Percentiles rank a stretch among this genome's conserved stretches.
Conservation (phyloP, 2,797 vertebrate genomes). For the Mormyrops boulengeri region DNA sequence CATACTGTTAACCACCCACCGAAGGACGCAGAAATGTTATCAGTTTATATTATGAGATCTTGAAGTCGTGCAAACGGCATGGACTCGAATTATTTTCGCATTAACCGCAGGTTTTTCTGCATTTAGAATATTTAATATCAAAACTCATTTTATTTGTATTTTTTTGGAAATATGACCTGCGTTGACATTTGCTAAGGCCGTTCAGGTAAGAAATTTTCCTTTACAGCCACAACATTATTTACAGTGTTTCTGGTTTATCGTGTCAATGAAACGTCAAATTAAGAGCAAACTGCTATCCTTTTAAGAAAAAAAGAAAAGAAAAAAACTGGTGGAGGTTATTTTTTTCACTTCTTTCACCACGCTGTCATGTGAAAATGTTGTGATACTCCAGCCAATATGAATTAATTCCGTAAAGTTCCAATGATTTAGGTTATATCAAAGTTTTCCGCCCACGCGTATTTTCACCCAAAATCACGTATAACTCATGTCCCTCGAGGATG, state of each 20-base stretch:
- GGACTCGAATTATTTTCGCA: not conserved
- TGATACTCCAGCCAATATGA: not conserved
- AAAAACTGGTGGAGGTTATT: not conserved
- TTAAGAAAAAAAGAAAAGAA: not conserved
- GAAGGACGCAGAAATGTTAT: conserved; percentile 15
- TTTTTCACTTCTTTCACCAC: not conserved
- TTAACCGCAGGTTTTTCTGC: not conserved
- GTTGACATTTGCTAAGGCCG: conserved; percentile 7
- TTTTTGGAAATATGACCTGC: conserved; percentile 1
- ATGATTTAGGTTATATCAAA: conserved; percentile 3
- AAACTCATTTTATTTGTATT: not conserved
- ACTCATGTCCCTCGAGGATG: not conserved
- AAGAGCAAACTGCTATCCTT: not conserved
- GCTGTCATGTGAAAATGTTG: not conserved
- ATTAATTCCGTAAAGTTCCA: not conserved
- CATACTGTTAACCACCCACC: not conserved
- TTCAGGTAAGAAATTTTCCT: conserved; percentile 7
- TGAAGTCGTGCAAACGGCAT: not conserved
- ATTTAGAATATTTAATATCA: not conserved
- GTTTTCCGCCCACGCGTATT: conserved; percentile 12
- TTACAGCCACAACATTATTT: conserved; percentile 2
- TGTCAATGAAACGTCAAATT: not conserved
- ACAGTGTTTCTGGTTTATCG: not conserved
- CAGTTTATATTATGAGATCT: conserved; percentile 15
- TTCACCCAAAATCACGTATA: not conserved